A percentile compares a stretch with the other conserved stretches of the same genome.
Conservation (phyloP, 2,888 invertebrate species). For the Cheilosia vulpina region DNA sequence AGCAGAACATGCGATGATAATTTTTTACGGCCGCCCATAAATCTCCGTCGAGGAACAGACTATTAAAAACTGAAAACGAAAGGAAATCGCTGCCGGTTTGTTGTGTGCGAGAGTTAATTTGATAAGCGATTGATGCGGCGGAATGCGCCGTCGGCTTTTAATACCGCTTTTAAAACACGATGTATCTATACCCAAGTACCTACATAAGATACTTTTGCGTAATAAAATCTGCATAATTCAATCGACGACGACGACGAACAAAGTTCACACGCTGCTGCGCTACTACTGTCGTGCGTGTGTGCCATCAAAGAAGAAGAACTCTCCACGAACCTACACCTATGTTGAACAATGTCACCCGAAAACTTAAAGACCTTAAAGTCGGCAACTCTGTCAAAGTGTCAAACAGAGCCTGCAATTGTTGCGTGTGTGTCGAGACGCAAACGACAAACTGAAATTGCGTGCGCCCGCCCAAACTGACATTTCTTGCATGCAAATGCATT, state of each 20-base stretch:
- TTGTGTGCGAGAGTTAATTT: conserved; percentile 29
- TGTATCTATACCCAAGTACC: too few species aligned
- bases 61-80: conserved; percentile 41
- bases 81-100: conserved; percentile 40
- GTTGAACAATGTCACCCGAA: conserved; percentile 5
- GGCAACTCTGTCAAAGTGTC: conserved; percentile 39
- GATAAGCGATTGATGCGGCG: conserved; percentile 38
- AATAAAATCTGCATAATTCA: conserved; percentile 83
- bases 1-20: conserved; percentile 46
- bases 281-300: conserved; percentile 1
- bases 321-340: not conserved
- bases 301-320: not conserved
- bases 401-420: not conserved
- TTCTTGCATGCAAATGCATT: conserved; percentile 74
- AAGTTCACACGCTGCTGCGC: conserved; percentile 45
- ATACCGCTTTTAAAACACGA: conserved; percentile 35
- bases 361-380: conserved; percentile 48
- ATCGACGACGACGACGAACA: conserved; percentile 33
- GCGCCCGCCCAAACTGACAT: conserved; percentile 69
- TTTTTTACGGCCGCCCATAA: conserved; percentile 59
- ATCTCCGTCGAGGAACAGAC: conserved; percentile 18
- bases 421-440: conserved; percentile 8
- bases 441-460: conserved; percentile 52
- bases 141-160: conserved; percentile 28
- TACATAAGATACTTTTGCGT: conserved; percentile 79